Conservation (phyloP, 2,888 invertebrate species). For the Dyspetes luteomarginatus region DNA sequence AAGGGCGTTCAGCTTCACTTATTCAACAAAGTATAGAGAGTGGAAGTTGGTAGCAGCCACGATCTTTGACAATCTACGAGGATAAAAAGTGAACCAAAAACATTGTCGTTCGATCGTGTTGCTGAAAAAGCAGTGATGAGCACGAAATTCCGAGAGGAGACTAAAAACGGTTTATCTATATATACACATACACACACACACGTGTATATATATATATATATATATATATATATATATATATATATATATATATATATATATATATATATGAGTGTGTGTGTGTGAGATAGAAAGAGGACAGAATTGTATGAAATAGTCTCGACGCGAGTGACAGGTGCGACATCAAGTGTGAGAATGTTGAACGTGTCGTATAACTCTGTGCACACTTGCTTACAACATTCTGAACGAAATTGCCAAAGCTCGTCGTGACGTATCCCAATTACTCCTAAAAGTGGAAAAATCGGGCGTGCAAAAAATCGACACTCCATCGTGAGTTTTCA, state of each 20-base stretch:
- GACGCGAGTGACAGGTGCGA: constrained; percentile 20
- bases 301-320: constrained; percentile 33
- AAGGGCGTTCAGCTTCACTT: constrained; percentile 3
- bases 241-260: neutral
- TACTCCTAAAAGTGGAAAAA: constrained; percentile 22
- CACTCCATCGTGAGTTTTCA: neutral
- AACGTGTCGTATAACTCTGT: constrained; percentile 1
- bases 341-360: constrained; percentile 13
- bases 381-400: neutral
- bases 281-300: neutral
- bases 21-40: constrained; percentile 15
- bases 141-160: constrained; percentile 14
- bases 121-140: constrained; percentile 18
- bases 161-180: neutral
- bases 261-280: neutral
- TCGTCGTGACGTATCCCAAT: constrained; percentile 42
- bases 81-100: constrained; percentile 25
- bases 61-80: constrained; percentile 44
- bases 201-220: neutral
- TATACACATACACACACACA: neutral
- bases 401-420: constrained; percentile 23
- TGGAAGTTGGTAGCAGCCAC: neutral
- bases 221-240: neutral
- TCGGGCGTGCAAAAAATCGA: constrained; percentile 13
- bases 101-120: constrained; percentile 33